phyloP scores from a whole-genome alignment of 1,140 invertebrate genomes.

The Asbolus verrucosus region DNA sequence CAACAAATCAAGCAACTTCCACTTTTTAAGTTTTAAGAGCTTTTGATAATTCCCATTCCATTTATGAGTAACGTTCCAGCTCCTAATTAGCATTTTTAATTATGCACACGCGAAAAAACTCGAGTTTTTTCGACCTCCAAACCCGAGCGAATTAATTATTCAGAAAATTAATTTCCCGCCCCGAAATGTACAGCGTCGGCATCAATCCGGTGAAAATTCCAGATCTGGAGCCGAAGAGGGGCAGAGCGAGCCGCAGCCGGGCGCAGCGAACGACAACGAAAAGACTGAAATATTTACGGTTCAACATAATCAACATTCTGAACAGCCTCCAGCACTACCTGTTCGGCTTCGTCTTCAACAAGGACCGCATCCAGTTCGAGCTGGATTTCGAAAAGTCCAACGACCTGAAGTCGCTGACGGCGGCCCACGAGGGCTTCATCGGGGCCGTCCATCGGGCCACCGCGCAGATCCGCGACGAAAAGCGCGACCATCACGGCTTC shows the following conservation, averaged over 20 bases:
- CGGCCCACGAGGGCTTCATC: slow-evolving; percentile 58
- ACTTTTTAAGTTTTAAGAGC: no score
- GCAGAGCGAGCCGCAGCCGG: slow-evolving; percentile 1
- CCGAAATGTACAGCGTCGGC: no score
- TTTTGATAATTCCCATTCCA: no score
- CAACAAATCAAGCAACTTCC: no score
- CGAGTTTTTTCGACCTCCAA: no score
- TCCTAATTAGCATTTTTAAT: no score
- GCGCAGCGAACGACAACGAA: slow-evolving; percentile 54
- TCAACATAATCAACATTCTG: slow-evolving; percentile 73
- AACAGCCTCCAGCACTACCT: slow-evolving; percentile 74
- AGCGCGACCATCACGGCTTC: slow-evolving; percentile 42
- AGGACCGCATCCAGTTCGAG: slow-evolving; percentile 55
- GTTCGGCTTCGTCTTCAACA: slow-evolving; percentile 71
- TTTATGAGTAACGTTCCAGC: no score
- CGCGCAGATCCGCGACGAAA: slow-evolving; percentile 43
- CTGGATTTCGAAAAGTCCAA: slow-evolving; percentile 59
- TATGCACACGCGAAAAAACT: no score
- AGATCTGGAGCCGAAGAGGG: slow-evolving; percentile 54
- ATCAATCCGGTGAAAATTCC: slow-evolving; percentile 23
- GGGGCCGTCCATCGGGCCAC: slow-evolving; percentile 47
- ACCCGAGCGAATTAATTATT: no score
- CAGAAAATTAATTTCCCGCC: no score
- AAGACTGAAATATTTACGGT: slow-evolving; percentile 71
- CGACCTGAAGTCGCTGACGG: slow-evolving; percentile 58